Evolutionary conservation across 2,888 invertebrate species (phyloP).

Genomic region (Amiota minor): DNA sequence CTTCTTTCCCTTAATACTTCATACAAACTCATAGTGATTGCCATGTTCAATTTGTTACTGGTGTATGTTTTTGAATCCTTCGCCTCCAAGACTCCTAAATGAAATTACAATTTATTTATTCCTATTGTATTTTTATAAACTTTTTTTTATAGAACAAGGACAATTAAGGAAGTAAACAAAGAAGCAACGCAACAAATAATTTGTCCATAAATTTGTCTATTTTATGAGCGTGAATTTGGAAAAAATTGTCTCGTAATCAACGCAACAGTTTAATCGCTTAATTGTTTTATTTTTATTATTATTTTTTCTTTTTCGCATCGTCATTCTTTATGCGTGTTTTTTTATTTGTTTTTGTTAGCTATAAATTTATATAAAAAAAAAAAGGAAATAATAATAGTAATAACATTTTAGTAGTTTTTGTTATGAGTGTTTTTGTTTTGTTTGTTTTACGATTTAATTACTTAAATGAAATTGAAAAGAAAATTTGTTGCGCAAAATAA

Average conservation of each 20-base stretch:
- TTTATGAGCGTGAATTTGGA: conserved; percentile 67
- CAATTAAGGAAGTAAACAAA: not conserved
- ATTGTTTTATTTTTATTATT: conserved; percentile 60
- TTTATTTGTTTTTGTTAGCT: conserved; percentile 52
- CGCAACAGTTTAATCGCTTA: conserved; percentile 58
- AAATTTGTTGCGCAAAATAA: conserved; percentile 41
- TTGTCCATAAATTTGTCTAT: conserved; percentile 42
- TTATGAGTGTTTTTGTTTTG: conserved; percentile 17
- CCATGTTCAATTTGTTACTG: not conserved
- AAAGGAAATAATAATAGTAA: too few species aligned
- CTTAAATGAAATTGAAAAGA: conserved; percentile 67
- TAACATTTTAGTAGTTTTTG: not conserved
- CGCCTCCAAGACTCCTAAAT: conserved; percentile 5
- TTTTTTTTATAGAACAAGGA: conserved; percentile 5
- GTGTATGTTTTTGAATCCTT: not conserved
- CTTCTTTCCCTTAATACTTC: too few species aligned
- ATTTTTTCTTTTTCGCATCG: conserved; percentile 47
- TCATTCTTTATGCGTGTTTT: not conserved
- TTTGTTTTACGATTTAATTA: conserved; percentile 64
- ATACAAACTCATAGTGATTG: not conserved
- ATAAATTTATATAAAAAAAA: conserved; percentile 38
- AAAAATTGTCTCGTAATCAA: conserved; percentile 58
- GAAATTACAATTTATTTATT: conserved; percentile 31
- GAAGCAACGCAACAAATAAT: not conserved
- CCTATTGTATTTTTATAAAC: conserved; percentile 8